These are phyloP conservation scores for Pantherophis vulpinus DNA, from an alignment of 2,797 vertebrate genomes.

Conservation along the genomic window DNA sequence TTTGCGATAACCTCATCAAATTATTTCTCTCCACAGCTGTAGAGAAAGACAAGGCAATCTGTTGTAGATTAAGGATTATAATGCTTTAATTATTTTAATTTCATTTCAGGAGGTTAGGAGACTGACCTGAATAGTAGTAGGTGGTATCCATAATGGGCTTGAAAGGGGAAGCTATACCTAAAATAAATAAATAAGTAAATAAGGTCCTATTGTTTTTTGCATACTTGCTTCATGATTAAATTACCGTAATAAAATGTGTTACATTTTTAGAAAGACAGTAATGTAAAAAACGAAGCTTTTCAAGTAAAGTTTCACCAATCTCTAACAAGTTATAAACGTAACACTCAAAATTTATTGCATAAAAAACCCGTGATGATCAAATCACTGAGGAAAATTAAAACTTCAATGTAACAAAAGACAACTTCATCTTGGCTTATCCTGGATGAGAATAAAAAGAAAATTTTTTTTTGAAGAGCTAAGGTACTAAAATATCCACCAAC, in stretches of 20 bases:
- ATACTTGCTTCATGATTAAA: background rate
- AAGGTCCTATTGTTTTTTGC: background rate
- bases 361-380: background rate
- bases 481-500: background rate
- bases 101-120: conserved; percentile 8
- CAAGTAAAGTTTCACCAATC: background rate
- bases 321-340: background rate
- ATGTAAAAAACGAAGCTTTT: background rate
- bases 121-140: conserved; percentile 96
- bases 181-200: conserved; percentile 38
- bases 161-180: conserved; percentile 96
- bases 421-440: background rate
- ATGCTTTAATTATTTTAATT: background rate
- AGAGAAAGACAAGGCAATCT: conserved; percentile 36
- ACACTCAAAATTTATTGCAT: background rate
- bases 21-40: conserved; percentile 98
- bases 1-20: conserved; percentile 97
- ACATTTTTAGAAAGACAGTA: background rate
- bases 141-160: conserved; percentile 91
- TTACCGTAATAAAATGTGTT: background rate
- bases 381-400: background rate
- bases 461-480: background rate
- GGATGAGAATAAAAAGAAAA: background rate
- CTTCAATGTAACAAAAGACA: background rate
- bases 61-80: background rate